phyloP scores from a whole-genome alignment of 2,888 invertebrate species.

The Embidobia sp. region DNA sequence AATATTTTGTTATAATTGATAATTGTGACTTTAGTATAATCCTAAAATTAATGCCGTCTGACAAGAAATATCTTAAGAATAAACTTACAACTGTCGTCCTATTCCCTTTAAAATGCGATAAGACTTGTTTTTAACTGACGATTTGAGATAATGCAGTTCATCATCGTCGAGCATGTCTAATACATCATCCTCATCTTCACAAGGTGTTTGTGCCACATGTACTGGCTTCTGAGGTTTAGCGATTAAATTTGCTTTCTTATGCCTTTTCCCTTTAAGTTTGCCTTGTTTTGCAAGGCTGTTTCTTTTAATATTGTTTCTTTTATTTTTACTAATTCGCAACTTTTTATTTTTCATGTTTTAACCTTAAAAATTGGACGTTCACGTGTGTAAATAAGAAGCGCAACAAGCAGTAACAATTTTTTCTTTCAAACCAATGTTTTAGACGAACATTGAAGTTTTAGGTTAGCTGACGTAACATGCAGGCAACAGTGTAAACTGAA shows the following conservation, averaged over 20 bases:
- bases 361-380: too few relatives aligned
- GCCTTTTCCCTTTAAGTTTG: conserved; percentile 77
- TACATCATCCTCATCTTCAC: conserved; percentile 83
- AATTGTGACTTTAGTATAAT: too few relatives aligned
- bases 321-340: conserved; percentile 78
- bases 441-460: too few relatives aligned
- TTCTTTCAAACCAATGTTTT: too few relatives aligned
- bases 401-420: too few relatives aligned
- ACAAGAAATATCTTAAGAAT: too few relatives aligned
- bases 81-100: conserved; percentile 8
- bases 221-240: conserved; percentile 70
- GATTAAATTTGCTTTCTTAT: conserved; percentile 73
- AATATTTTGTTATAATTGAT: too few relatives aligned
- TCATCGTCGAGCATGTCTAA: conserved; percentile 84
- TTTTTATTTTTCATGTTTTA: conserved; percentile 73
- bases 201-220: conserved; percentile 80
- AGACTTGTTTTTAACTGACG: conserved; percentile 81
- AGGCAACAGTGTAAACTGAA: too few relatives aligned
- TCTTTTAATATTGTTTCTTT: conserved; percentile 80
- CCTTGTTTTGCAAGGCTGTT: conserved; percentile 79
- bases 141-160: conserved; percentile 83
- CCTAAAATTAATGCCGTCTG: too few relatives aligned
- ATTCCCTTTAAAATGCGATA: conserved; percentile 81
- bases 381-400: too few relatives aligned
- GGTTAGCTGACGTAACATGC: too few relatives aligned